phyloP scores from a whole-genome alignment of 2,797 vertebrate genomes.

The Thunnus albacares region DNA sequence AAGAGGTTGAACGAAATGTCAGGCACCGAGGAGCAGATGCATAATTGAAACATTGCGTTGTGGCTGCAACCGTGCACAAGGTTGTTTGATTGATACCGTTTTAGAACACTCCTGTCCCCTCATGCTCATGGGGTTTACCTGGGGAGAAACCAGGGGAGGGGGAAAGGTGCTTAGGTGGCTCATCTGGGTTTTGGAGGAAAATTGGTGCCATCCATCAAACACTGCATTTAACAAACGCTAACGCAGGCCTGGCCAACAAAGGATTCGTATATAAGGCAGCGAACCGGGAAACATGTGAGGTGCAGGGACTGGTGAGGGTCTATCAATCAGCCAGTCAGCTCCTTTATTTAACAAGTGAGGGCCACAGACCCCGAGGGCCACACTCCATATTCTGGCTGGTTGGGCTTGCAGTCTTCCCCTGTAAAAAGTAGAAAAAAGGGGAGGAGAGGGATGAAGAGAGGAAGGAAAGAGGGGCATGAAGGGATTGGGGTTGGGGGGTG shows the following conservation, averaged over 20 bases:
- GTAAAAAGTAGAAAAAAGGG: slow-evolving; percentile 66
- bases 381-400: slow-evolving; percentile 86
- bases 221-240: slow-evolving; percentile 85
- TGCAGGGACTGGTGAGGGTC: slow-evolving; percentile 86
- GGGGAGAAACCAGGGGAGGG: slow-evolving; percentile 75
- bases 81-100: slow-evolving; percentile 86
- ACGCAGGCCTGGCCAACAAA: slow-evolving; percentile 81
- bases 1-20: slow-evolving; percentile 67
- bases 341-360: slow-evolving; percentile 94
- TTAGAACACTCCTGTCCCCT: slow-evolving; percentile 84
- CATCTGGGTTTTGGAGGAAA: slow-evolving; percentile 87
- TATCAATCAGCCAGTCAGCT: slow-evolving; percentile 91
- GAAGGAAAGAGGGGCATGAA: slow-evolving; percentile 72
- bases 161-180: slow-evolving; percentile 84
- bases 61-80: slow-evolving; percentile 63
- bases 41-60: slow-evolving; percentile 84
- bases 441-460: slow-evolving; percentile 62
- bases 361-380: slow-evolving; percentile 89
- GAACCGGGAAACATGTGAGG: slow-evolving; percentile 82
- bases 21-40: slow-evolving; percentile 65
- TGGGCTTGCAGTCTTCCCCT: slow-evolving; percentile 80
- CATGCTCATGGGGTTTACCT: slow-evolving; percentile 81
- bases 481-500: slow-evolving; percentile 65
- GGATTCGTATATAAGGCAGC: slow-evolving; percentile 84
- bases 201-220: slow-evolving; percentile 90